phyloP scores from a whole-genome alignment of 1,140 invertebrate genomes.

The Hyles vespertilio region DNA sequence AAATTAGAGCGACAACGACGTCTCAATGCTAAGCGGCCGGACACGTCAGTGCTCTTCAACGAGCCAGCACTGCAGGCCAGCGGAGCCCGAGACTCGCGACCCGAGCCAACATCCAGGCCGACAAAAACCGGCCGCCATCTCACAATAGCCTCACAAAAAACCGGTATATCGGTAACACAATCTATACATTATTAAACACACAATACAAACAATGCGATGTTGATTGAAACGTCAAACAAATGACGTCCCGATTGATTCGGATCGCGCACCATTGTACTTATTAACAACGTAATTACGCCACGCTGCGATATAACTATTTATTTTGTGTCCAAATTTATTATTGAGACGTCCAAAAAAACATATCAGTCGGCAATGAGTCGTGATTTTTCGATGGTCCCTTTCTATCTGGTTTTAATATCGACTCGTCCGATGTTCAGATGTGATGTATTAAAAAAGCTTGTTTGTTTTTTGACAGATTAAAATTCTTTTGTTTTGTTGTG shows the following conservation, averaged over 20 bases:
- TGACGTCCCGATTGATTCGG: conserved; percentile 47
- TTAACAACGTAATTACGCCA: conserved; percentile 52
- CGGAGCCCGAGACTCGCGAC: neutral
- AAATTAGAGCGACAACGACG: conserved; percentile 26
- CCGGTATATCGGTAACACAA: conserved; percentile 68
- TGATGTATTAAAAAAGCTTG: conserved; percentile 14
- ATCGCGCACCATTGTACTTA: conserved; percentile 44
- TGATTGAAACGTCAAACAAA: conserved; percentile 68
- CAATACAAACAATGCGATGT: conserved; percentile 65
- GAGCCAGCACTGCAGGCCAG: too few species aligned
- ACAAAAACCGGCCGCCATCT: conserved; percentile 43
- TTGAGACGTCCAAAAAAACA: conserved; percentile 36
- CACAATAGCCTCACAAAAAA: conserved; percentile 44
- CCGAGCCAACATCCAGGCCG: conserved; percentile 13
- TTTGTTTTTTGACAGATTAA: conserved; percentile 35
- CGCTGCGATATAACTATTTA: conserved; percentile 49
- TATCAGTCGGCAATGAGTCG: conserved; percentile 35
- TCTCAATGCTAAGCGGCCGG: conserved; percentile 12
- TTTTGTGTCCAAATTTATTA: conserved; percentile 56
- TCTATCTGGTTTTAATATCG: conserved; percentile 6
- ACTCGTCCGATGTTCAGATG: conserved; percentile 5
- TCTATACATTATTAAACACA: conserved; percentile 59
- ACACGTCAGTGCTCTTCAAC: too few species aligned
- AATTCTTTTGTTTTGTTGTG: conserved; percentile 25
- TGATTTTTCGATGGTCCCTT: conserved; percentile 17